Conservation (phyloP, 2,888 invertebrate genomes). For the Germaria angustata region DNA sequence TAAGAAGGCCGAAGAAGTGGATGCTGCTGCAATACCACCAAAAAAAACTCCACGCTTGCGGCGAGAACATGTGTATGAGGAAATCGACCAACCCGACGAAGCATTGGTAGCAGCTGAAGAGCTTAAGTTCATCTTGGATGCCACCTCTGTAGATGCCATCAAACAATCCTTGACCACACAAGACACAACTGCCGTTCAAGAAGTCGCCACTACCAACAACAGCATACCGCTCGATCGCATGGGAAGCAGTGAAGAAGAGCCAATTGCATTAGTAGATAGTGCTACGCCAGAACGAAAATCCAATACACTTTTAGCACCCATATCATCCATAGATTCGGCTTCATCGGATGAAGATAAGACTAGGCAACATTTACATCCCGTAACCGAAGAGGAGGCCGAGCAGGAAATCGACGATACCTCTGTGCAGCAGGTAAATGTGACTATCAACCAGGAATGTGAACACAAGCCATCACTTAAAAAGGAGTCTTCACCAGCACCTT, state of each 20-base stretch:
- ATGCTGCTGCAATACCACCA: constrained; percentile 69
- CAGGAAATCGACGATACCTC: constrained; percentile 55
- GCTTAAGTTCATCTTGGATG: constrained; percentile 73
- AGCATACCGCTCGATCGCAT: constrained; percentile 76
- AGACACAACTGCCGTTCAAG: constrained; percentile 80
- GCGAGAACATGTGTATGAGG: constrained; percentile 84
- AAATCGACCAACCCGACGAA: constrained; percentile 80
- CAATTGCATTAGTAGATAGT: constrained; percentile 65
- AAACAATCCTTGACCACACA: constrained; percentile 77
- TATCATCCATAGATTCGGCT: constrained; percentile 79
- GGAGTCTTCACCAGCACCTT: constrained; percentile 80
- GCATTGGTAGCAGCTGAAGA: constrained; percentile 52
- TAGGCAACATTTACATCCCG: constrained; percentile 74
- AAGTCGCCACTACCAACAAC: constrained; percentile 81
- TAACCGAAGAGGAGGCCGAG: constrained; percentile 78
- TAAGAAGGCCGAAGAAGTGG: constrained; percentile 46
- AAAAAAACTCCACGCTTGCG: constrained; percentile 80
- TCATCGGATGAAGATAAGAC: constrained; percentile 79
- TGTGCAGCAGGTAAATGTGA: not conserved
- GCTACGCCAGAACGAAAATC: constrained; percentile 57
- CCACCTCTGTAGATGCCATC: constrained; percentile 74
- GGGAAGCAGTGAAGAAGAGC: constrained; percentile 80
- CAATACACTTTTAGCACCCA: constrained; percentile 74
- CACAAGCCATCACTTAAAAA: constrained; percentile 76
- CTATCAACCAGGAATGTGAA: constrained; percentile 69